phyloP scores from a whole-genome alignment of 2,888 invertebrate genomes.

The Luperina nickerlii region DNA sequence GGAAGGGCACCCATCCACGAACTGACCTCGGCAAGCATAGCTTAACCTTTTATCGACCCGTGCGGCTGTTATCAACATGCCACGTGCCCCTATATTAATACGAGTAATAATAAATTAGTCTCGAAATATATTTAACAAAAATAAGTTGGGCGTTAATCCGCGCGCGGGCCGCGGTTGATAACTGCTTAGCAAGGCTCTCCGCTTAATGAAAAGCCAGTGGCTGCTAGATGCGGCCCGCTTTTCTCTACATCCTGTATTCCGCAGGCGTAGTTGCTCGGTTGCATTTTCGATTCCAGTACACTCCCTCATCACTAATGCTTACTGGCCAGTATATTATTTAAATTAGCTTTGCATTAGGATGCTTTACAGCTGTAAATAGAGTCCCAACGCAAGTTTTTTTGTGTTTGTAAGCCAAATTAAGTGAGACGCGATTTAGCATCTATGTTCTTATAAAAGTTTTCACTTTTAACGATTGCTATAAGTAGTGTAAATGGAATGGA shows the following conservation, averaged over 20 bases:
- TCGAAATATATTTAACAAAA: conserved; percentile 61
- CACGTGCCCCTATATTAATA: neutral
- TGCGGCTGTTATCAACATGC: neutral
- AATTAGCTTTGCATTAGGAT: conserved; percentile 42
- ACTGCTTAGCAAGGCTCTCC: conserved; percentile 68
- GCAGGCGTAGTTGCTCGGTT: conserved; percentile 46
- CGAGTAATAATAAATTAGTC: conserved; percentile 42
- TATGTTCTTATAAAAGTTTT: conserved; percentile 5
- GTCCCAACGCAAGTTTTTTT: conserved; percentile 1
- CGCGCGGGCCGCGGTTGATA: conserved; percentile 60
- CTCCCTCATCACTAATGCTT: conserved; percentile 56
- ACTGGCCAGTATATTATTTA: conserved; percentile 49
- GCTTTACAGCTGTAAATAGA: conserved; percentile 7
- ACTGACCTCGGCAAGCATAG: neutral
- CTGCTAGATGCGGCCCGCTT: conserved; percentile 44
- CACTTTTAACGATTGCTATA: conserved; percentile 5
- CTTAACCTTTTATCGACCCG: neutral
- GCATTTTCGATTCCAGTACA: conserved; percentile 54
- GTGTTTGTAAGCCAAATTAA: conserved; percentile 6
- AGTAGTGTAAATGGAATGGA: neutral
- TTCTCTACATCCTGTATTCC: conserved; percentile 53
- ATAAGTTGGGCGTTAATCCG: conserved; percentile 62
- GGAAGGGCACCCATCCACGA: neutral
- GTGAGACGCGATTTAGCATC: conserved; percentile 7
- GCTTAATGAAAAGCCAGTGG: conserved; percentile 69